A percentile compares a stretch with the other conserved stretches of the same genome.
Conservation (phyloP, 2,113 vertebrate genomes). For the Sisor rabdophorus region DNA sequence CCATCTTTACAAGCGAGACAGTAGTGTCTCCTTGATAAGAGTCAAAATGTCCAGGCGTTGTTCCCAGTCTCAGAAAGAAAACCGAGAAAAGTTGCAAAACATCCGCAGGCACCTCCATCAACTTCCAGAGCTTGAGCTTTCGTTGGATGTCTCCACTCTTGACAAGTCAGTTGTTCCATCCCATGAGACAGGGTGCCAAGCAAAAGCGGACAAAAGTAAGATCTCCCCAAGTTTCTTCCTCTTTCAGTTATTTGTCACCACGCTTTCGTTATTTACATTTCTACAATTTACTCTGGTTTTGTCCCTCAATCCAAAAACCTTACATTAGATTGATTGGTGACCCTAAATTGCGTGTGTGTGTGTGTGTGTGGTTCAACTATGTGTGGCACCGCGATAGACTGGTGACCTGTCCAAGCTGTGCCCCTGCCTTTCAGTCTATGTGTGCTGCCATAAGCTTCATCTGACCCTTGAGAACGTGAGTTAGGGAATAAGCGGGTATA, state of each 20-base stretch:
- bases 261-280: too few relatives aligned
- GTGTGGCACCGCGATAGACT: too few relatives aligned
- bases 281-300: too few relatives aligned
- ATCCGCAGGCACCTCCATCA: slow-evolving; percentile 74
- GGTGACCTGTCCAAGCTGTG: too few relatives aligned
- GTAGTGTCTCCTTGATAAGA: slow-evolving; percentile 78
- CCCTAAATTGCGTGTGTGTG: too few relatives aligned
- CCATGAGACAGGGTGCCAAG: slow-evolving; percentile 37
- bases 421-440: too few relatives aligned
- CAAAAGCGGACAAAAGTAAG: slow-evolving; percentile 54
- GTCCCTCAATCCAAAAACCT: too few relatives aligned
- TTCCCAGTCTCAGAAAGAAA: slow-evolving; percentile 83
- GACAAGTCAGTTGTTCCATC: slow-evolving; percentile 50
- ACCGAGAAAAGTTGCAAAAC: slow-evolving; percentile 74
- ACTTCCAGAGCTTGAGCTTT: slow-evolving; percentile 60
- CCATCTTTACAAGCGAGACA: slow-evolving; percentile 73
- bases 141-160: slow-evolving; percentile 50
- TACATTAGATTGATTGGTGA: too few relatives aligned
- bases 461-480: too few relatives aligned
- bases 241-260: background rate
- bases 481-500: too few relatives aligned
- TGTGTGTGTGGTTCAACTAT: too few relatives aligned
- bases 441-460: too few relatives aligned
- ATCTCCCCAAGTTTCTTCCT: background rate
- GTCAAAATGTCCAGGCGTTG: slow-evolving; percentile 78